Percentiles rank a stretch among this genome's conserved stretches.
phyloP scores from a whole-genome alignment of 2,797 vertebrate species.

The Hafferia zeledoni region DNA sequence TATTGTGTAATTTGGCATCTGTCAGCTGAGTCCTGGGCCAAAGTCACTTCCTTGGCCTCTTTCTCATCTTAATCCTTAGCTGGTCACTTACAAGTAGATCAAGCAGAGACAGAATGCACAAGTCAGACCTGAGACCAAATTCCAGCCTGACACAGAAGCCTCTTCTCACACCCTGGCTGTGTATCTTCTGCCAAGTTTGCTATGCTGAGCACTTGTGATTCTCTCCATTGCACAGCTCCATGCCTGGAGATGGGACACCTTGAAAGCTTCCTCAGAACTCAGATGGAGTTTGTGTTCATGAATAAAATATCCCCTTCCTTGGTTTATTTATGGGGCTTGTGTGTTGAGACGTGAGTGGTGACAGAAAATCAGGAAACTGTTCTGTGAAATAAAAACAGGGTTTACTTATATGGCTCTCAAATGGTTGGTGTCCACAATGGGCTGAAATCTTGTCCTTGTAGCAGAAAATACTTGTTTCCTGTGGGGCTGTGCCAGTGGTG shows the following conservation, averaged over 20 bases:
- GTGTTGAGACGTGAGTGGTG: background rate
- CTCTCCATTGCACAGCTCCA: background rate
- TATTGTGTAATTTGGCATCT: background rate
- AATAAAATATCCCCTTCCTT: constrained; percentile 19
- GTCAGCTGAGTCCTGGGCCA: background rate
- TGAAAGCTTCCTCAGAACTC: background rate
- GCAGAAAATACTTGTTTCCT: background rate
- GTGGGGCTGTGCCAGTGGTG: background rate
- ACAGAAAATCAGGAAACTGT: background rate
- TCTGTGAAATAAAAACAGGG: background rate
- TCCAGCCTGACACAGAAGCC: background rate
- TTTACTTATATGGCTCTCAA: background rate
- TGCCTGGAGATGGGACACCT: background rate
- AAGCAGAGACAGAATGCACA: background rate
- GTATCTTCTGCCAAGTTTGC: background rate
- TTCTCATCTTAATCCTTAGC: background rate
- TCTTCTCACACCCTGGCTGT: background rate
- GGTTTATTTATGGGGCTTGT: background rate
- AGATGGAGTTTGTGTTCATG: constrained; percentile 9
- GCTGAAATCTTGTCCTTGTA: background rate
- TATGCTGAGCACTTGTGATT: background rate
- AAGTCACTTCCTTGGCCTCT: background rate
- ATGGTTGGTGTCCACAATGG: background rate
- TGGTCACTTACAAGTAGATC: background rate
- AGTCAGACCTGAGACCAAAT: background rate